Evolutionary conservation across 2,113 vertebrate species (phyloP), one percentile per base, ranked within the genome.

Genomic region (Pedionomus torquatus): DNA sequence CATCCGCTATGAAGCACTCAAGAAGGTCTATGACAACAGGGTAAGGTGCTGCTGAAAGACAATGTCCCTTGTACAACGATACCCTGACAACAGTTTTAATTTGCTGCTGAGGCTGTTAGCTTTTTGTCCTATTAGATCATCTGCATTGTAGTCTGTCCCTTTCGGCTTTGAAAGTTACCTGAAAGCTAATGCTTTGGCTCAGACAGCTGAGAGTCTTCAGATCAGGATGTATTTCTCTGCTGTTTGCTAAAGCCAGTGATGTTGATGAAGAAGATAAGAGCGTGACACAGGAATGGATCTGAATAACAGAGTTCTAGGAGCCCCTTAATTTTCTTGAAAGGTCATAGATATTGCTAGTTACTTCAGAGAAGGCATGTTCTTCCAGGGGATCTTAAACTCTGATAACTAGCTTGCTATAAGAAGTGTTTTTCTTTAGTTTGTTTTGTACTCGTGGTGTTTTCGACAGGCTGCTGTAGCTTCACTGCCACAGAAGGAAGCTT

Each of bases 21-120:
- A 99, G 98, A 99, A 99, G 94, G 99, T 99, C 95, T 99, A 99
- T 37, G 99, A 99, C 98, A 99, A 99, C 98, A 98, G 99, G 94
- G 99, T 99, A 97, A 98, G 99, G 31, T 28, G 5, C 41, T 91
- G 60, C 37, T 57, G 23, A 55, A 68, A 48, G 24, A 31, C 16
- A 37, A 2, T 1, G 0, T 41, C 43, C 37, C 65, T 46, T 51
- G 49, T 15, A 17, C 30, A 37, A 0, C 6, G 8, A 14, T 43
- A 28, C 3, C 60, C 43, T 76, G 37, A 63, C 12, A 16, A 10
- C n/a, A 51, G 18, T 35, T 57, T 35, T 79, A 31, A 25, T 68
- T 35, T 80, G 39, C 39, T n/a, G 37, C 44, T 81, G 41, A 77
- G 46, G 30, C 33, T 63, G 48, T 64, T 81, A 70, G 39, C 60